Evolutionary conservation across 2,888 invertebrate genomes (phyloP).

Genomic region (Piscicola geometra): DNA sequence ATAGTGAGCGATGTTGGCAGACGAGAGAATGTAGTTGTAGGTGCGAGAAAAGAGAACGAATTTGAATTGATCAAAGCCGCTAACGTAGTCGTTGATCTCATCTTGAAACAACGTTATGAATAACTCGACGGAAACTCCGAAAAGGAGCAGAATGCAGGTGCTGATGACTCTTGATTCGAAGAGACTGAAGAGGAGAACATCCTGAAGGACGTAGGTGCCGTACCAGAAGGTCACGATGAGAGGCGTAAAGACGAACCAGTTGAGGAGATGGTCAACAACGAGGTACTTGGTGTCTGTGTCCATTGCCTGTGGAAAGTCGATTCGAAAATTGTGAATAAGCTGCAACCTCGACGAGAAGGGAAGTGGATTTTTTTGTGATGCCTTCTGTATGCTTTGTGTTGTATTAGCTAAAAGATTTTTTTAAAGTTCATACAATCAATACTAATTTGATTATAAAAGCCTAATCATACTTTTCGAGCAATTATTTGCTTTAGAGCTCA

Average conservation of each 20-base stretch:
- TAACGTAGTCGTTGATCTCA: slow-evolving; percentile 25
- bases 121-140: slow-evolving; percentile 38
- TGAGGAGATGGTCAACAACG: slow-evolving; percentile 37
- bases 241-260: slow-evolving; percentile 41
- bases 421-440: no score
- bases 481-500: no score
- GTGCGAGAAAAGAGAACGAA: slow-evolving; percentile 30
- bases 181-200: slow-evolving; percentile 28
- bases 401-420: no score
- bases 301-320: no score
- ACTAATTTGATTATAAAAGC: no score
- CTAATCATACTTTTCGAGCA: no score
- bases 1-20: slow-evolving; percentile 40
- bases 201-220: slow-evolving; percentile 37
- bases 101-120: slow-evolving; percentile 36
- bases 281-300: slow-evolving; percentile 27
- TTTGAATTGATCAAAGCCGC: slow-evolving; percentile 29
- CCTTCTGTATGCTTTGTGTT: no score
- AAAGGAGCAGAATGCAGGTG: slow-evolving; percentile 33
- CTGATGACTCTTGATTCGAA: slow-evolving; percentile 27
- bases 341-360: no score
- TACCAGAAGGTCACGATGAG: slow-evolving; percentile 39
- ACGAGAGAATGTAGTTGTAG: slow-evolving; percentile 38
- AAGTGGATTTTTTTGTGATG: no score
- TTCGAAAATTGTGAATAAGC: no score